Evolutionary conservation across 2,113 vertebrate genomes (phyloP).

Genomic region (Lutjanus erythropterus): DNA sequence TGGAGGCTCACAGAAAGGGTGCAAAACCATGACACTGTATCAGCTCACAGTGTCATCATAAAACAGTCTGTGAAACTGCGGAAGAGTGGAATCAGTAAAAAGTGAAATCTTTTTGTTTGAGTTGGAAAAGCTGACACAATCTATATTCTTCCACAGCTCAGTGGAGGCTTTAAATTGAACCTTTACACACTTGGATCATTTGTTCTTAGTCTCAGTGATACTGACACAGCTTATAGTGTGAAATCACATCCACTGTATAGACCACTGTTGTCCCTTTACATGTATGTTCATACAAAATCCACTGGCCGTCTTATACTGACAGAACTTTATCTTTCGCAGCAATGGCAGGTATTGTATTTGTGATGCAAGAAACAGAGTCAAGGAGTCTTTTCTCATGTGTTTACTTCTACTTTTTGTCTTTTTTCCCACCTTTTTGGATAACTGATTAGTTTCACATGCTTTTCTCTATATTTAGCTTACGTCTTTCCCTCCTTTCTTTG

Average conservation of each 20-base stretch:
- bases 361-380: too few species aligned
- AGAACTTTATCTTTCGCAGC: too few species aligned
- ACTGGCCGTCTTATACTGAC: too few species aligned
- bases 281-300: too few species aligned
- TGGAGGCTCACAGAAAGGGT: conserved; percentile 21
- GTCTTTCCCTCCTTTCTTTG: too few species aligned
- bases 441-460: too few species aligned
- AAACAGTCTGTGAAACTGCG: conserved; percentile 43
- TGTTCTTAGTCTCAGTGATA: conserved; percentile 53
- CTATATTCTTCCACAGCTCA: conserved; percentile 62
- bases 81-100: conserved; percentile 42
- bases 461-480: too few species aligned
- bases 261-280: background rate
- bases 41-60: conserved; percentile 40
- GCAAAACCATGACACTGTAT: conserved; percentile 29
- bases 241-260: conserved; percentile 40
- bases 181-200: conserved; percentile 66
- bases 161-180: conserved; percentile 65
- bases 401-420: too few species aligned
- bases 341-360: too few species aligned
- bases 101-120: conserved; percentile 49
- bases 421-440: too few species aligned
- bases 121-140: conserved; percentile 69
- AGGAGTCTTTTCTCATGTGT: too few species aligned
- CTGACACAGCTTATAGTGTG: conserved; percentile 29